Evolutionary conservation across 2,113 vertebrate genomes (phyloP).

Genomic region (Irena cyanogastra): DNA sequence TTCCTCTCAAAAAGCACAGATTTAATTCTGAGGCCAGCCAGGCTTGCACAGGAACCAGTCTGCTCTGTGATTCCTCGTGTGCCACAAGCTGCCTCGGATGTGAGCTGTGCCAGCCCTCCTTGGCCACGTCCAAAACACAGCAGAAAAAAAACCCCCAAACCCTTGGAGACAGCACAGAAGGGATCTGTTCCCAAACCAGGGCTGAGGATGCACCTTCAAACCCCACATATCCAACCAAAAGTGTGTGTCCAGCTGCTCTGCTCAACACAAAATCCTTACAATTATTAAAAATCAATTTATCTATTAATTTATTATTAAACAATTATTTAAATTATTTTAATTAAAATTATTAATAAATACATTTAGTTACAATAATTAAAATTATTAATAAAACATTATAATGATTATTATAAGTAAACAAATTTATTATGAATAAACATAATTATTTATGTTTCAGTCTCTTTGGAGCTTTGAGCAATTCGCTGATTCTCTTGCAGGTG

Average conservation of each 20-base stretch:
- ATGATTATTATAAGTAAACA: no score
- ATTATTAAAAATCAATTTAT: no score
- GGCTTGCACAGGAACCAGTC: fast-evolving
- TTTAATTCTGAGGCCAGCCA: neutral
- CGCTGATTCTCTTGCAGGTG: neutral
- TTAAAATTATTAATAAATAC: no score
- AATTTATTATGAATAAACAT: no score
- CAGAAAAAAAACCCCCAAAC: neutral
- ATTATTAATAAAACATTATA: no score
- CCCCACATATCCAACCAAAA: fast-evolving
- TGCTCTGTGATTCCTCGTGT: fast-evolving
- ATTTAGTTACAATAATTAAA: no score
- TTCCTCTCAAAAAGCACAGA: neutral
- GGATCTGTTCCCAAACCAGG: neutral
- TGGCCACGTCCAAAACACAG: neutral
- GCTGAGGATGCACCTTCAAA: neutral
- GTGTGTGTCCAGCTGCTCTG: fast-evolving
- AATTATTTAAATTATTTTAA: no score
- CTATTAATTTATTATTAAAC: no score
- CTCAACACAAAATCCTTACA: neutral
- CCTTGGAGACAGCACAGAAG: fast-evolving
- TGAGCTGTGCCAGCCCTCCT: neutral
- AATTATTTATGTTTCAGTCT: no score
- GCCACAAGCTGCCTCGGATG: neutral
- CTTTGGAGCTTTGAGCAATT: neutral